Conservation (phyloP, 1,140 invertebrate species). For the Hypsibius dujardini region DNA sequence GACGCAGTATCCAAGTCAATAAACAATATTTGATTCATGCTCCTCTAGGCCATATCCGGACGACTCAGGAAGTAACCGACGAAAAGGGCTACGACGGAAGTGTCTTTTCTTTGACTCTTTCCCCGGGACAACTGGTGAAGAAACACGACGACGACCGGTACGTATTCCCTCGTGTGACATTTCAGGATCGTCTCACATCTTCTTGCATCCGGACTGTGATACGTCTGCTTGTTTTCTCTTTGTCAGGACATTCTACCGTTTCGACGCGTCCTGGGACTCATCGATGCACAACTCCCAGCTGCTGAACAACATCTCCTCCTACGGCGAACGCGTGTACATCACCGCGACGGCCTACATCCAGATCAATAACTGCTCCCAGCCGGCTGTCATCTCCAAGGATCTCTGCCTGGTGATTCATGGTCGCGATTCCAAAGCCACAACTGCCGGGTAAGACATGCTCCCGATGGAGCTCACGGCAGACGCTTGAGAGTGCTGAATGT, state of each 20-base stretch:
- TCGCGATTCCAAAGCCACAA: constrained; percentile 64
- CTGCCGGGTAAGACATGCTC: constrained; percentile 36
- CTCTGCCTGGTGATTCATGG: constrained; percentile 91
- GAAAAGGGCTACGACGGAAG: constrained; percentile 73
- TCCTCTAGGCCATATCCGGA: constrained; percentile 82
- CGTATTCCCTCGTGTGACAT: no score
- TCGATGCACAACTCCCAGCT: constrained; percentile 89
- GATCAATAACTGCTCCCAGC: constrained; percentile 88
- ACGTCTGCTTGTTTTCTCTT: no score
- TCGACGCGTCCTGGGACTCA: constrained; percentile 98
- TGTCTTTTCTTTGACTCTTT: constrained; percentile 83
- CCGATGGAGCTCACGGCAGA: constrained; percentile 21
- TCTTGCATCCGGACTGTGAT: no score
- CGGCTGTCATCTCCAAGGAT: constrained; percentile 94
- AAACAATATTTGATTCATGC: no score
- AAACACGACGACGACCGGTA: constrained; percentile 64
- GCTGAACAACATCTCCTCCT: constrained; percentile 83
- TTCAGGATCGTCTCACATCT: no score
- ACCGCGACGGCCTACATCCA: constrained; percentile 91
- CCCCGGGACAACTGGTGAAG: constrained; percentile 85
- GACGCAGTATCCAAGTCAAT: no score
- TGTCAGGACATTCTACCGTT: constrained; percentile 66
- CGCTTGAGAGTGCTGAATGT: constrained; percentile 22
- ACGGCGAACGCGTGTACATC: constrained; percentile 90
- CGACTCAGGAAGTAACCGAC: constrained; percentile 59